Evolutionary conservation across 2,113 vertebrate species (phyloP), one percentile per base, ranked within the genome.

Genomic region (Rhinogobius similis): DNA sequence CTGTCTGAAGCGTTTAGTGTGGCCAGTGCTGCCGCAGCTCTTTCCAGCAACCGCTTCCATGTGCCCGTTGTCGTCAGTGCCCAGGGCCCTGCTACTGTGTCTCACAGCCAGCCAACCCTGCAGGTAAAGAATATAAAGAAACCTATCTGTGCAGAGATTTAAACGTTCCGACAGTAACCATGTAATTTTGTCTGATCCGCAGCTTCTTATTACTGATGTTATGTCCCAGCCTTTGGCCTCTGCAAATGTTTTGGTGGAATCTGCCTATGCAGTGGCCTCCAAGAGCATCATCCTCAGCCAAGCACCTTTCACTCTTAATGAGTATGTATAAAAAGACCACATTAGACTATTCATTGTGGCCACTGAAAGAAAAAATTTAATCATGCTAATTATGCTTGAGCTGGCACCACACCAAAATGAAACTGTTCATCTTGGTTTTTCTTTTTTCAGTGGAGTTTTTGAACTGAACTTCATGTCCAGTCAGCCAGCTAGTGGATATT

Each of bases 401-500:
- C 46, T 56, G 21, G 11, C 43, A n/a, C 16, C 43, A 44, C 3
- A 6, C 4, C 6, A 44, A 26, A 32, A 2, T 61, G 2, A n/a
- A 44, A 18, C 46, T 20, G 20, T 48, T 10, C 5, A n/a, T 48
- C 46, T 48, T 48, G n/a, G 20, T 9, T 24, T 26, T 0, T 53
- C 12, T 26, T 41, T n/a, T 63, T 21, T 39, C n/a, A 99, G 97
- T 71, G 95, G 96, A 0, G 1, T 93, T 75, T 99, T 98, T 92
- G 95, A 98, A 81, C 83, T 99, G 75, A 96, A 98, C 89, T 98
- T 99, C 86, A 95, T 96, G 95, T 93, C 84, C 73, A 92, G 62
- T 80, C 95, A 97, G 74, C 96, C 96, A 65, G 91, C 95, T n/a
- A 99, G 97, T 68, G 97, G 97, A 39, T 99, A 99, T 82, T 99